Percentiles rank a stretch among this genome's conserved stretches.
Evolutionary conservation across 2,113 vertebrate species (phyloP).

Genomic region (Paedocypris sp.): DNA sequence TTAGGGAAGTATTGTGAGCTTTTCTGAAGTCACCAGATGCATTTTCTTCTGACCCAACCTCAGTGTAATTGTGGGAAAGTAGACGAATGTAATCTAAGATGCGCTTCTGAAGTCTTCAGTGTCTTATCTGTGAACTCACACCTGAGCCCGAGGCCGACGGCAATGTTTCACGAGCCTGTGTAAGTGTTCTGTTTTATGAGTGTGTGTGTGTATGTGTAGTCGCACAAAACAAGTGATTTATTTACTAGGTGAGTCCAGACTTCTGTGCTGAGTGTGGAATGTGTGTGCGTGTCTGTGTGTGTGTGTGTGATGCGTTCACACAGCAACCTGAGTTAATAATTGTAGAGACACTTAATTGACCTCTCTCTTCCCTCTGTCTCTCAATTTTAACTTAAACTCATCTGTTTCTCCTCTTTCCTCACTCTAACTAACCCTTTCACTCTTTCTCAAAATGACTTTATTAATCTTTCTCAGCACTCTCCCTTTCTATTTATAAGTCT

Average conservation of each 20-base stretch:
- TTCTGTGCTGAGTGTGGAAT: constrained; percentile 46
- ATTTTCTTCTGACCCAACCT: neutral
- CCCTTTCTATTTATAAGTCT: too few species aligned
- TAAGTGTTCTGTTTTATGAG: neutral
- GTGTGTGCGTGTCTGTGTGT: constrained; percentile 34
- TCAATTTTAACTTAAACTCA: too few species aligned
- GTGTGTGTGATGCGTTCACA: constrained; percentile 23
- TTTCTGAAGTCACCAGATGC: too few species aligned
- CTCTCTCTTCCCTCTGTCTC: too few species aligned
- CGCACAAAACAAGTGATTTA: neutral
- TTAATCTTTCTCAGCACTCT: too few species aligned
- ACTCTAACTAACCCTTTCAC: neutral
- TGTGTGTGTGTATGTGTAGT: constrained; percentile 19
- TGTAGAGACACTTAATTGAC: constrained; percentile 1
- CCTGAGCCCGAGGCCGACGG: constrained; percentile 18
- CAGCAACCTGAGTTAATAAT: constrained; percentile 16
- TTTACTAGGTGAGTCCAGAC: constrained; percentile 38
- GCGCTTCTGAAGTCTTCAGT: too few species aligned
- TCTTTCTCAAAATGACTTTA: too few species aligned
- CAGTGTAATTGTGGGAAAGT: too few species aligned
- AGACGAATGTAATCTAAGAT: too few species aligned
- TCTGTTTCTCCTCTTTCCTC: neutral
- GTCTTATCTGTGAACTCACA: constrained; percentile 15
- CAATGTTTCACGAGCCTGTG: constrained; percentile 17
- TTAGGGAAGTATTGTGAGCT: too few species aligned